Evolutionary conservation across 2,113 vertebrate genomes (phyloP).

Genomic region (Channa maculata): DNA sequence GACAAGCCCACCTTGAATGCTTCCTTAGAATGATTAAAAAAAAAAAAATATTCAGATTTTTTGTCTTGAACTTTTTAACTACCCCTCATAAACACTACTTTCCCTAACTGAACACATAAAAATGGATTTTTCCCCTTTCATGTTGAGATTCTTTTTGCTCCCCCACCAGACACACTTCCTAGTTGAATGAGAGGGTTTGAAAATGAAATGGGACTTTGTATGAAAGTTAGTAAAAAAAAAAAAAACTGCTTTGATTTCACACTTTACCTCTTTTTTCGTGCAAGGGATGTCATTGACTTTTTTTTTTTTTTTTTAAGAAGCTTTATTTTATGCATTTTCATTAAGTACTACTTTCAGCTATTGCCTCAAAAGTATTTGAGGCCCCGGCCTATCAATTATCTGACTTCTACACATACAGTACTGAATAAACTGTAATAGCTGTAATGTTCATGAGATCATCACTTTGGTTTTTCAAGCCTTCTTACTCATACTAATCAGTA

Average conservation of each 20-base stretch:
- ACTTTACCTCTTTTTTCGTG: constrained; percentile 14
- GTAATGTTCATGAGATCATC: not conserved
- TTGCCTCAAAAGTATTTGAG: constrained; percentile 25
- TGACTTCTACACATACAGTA: not conserved
- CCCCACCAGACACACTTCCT: constrained; percentile 47
- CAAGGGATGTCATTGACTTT: constrained; percentile 32
- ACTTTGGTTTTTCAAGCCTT: not conserved
- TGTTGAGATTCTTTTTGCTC: constrained; percentile 51
- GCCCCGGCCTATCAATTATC: constrained; percentile 16
- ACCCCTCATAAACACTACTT: constrained; percentile 42
- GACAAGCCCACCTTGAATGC: constrained; percentile 4
- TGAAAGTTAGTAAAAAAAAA: constrained; percentile 72
- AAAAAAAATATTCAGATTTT: constrained; percentile 32
- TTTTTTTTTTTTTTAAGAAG: constrained; percentile 45
- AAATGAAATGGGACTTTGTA: constrained; percentile 61
- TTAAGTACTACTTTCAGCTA: constrained; percentile 27
- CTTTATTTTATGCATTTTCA: constrained; percentile 51
- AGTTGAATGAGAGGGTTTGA: constrained; percentile 67
- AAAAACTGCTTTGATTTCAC: constrained; percentile 73
- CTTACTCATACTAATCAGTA: not conserved
- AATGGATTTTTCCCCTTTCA: constrained; percentile 57
- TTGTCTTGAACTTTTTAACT: constrained; percentile 28
- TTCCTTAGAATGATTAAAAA: constrained; percentile 8
- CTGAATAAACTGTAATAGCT: not conserved
- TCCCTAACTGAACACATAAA: constrained; percentile 58